phyloP scores from a whole-genome alignment of 2,113 vertebrate genomes.

The Lynx canadensis region DNA sequence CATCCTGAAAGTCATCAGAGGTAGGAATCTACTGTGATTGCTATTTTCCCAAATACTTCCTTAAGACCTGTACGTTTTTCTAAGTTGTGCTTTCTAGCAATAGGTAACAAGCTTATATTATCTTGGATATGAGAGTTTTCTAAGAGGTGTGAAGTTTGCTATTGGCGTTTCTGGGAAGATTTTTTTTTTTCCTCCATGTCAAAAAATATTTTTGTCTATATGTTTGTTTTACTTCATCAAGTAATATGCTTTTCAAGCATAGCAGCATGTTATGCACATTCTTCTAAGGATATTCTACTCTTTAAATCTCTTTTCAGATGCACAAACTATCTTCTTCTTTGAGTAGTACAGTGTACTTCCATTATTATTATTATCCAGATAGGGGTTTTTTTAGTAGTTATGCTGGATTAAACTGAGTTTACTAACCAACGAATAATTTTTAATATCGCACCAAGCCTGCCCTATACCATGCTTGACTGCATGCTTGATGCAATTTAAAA shows the following conservation, averaged over 20 bases:
- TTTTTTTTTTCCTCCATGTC: neutral
- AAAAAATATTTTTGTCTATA: neutral
- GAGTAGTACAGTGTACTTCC: neutral
- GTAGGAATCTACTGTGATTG: neutral
- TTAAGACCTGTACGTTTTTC: neutral
- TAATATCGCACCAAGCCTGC: neutral
- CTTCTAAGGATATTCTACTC: neutral
- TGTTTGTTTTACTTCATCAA: neutral
- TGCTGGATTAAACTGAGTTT: neutral
- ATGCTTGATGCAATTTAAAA: neutral
- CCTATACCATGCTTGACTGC: neutral
- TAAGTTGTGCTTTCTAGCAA: neutral
- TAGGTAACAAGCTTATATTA: neutral
- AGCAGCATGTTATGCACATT: neutral
- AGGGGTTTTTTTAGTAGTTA: neutral
- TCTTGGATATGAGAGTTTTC: neutral
- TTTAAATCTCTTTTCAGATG: neutral
- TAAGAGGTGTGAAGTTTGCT: neutral
- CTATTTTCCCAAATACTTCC: neutral
- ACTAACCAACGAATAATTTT: neutral
- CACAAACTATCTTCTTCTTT: neutral
- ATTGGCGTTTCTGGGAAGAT: neutral
- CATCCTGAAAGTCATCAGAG: neutral
- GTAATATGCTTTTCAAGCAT: neutral
- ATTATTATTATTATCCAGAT: neutral